phyloP scores from a whole-genome alignment of 2,113 vertebrate species.

The Coptodon rendalli region DNA sequence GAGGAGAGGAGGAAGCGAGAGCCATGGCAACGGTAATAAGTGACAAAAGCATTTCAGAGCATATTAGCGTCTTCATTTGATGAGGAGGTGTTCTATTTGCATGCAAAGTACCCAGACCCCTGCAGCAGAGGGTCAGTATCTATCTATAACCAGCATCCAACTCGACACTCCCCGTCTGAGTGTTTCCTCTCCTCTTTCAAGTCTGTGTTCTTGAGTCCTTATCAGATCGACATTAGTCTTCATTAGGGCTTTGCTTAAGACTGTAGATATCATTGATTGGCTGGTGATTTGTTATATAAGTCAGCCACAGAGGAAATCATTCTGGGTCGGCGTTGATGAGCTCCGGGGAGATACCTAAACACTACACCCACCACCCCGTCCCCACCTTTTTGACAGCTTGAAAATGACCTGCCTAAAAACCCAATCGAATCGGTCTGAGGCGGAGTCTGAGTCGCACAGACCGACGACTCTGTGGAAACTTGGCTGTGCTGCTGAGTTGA shows the following conservation, averaged over 20 bases:
- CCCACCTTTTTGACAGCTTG: neutral
- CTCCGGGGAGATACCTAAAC: neutral
- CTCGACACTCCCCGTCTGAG: neutral
- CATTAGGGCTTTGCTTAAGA: constrained; percentile 25
- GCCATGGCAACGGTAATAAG: constrained; percentile 38
- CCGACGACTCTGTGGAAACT: constrained; percentile 16
- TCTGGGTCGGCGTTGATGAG: neutral
- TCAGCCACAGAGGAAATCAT: neutral
- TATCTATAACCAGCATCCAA: neutral
- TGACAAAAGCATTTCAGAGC: constrained; percentile 36
- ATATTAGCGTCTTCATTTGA: constrained; percentile 19
- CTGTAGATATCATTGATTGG: constrained; percentile 34
- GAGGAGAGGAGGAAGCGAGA: neutral
- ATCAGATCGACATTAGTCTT: constrained; percentile 35
- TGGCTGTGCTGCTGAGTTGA: neutral
- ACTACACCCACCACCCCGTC: neutral
- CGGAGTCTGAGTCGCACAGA: neutral
- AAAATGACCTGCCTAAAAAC: constrained; percentile 47
- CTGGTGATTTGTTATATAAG: constrained; percentile 34
- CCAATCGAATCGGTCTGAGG: constrained; percentile 38
- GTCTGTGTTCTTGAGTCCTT: neutral
- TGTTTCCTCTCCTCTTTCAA: neutral
- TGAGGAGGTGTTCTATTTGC: constrained; percentile 31
- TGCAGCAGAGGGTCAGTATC: neutral
- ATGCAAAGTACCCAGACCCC: constrained; percentile 15